Percentiles rank a stretch among this genome's conserved stretches.
phyloP scores from a whole-genome alignment of 1,140 invertebrate genomes.

The Heterodera carotae region DNA sequence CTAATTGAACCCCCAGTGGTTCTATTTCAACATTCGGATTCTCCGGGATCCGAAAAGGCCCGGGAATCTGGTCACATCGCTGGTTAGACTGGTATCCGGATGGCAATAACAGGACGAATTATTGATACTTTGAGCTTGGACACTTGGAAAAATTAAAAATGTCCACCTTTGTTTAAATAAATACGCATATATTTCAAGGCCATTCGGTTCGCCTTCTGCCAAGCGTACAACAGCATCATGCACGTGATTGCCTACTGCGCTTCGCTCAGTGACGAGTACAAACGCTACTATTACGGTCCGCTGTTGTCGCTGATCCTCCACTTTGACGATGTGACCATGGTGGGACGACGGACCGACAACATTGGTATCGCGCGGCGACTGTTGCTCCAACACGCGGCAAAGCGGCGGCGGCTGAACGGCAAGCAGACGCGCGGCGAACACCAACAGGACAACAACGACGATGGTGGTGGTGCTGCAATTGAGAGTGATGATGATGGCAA shows the following conservation, averaged over 20 bases:
- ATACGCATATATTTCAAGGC: neutral
- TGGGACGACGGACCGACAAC: neutral
- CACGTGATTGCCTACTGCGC: slow-evolving; percentile 17
- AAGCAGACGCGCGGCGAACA: neutral
- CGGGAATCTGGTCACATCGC: no score
- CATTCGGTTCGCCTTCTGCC: slow-evolving; percentile 30
- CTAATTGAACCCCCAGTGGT: no score
- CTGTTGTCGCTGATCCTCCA: slow-evolving; percentile 37
- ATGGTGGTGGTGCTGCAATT: neutral
- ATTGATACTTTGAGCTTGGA: no score
- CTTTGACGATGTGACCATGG: slow-evolving; percentile 1
- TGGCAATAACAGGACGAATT: no score
- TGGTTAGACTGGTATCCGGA: no score
- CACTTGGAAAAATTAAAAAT: no score
- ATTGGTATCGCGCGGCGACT: neutral
- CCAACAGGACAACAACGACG: neutral
- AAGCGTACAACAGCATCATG: slow-evolving; percentile 26
- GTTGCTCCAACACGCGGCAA: neutral
- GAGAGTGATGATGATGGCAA: neutral
- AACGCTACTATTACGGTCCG: slow-evolving; percentile 31
- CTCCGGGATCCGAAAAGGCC: no score
- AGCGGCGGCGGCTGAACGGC: neutral
- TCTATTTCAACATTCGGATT: no score
- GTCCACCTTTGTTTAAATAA: no score
- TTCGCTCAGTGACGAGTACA: slow-evolving; percentile 1